Conservation (phyloP, 2,113 vertebrate species). For the Peromyscus californicus region DNA sequence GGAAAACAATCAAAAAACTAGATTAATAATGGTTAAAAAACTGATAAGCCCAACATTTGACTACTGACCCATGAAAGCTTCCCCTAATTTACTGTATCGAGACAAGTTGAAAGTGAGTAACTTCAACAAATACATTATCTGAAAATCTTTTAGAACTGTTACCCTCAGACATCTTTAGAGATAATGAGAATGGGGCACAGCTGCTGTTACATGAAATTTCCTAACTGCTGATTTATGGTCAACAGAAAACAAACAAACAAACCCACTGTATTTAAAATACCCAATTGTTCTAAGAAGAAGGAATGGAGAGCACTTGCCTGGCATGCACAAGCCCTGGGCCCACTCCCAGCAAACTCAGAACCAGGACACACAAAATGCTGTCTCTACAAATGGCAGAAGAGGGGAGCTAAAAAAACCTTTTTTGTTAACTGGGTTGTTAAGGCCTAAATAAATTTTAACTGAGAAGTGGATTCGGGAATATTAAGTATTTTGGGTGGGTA, state of each 20-base stretch:
- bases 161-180: neutral
- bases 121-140: neutral
- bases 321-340: neutral
- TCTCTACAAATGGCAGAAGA: neutral
- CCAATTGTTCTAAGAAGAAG: neutral
- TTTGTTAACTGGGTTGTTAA: slow-evolving; percentile 22
- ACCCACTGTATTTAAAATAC: neutral
- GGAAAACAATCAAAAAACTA: neutral
- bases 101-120: slow-evolving; percentile 16
- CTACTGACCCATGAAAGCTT: neutral
- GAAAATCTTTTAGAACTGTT: slow-evolving; percentile 23
- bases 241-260: slow-evolving; percentile 57
- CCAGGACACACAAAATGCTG: neutral
- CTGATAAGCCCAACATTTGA: neutral
- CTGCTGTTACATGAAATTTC: neutral
- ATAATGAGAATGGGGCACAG: neutral
- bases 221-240: neutral
- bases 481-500: neutral
- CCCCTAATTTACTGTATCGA: slow-evolving; percentile 4
- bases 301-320: neutral
- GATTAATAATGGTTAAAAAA: neutral
- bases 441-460: slow-evolving; percentile 25
- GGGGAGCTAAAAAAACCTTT: neutral
- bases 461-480: neutral
- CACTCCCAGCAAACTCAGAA: neutral